Evolutionary conservation across 2,113 vertebrate species (phyloP).

Genomic region (Odontophorus gujanensis): DNA sequence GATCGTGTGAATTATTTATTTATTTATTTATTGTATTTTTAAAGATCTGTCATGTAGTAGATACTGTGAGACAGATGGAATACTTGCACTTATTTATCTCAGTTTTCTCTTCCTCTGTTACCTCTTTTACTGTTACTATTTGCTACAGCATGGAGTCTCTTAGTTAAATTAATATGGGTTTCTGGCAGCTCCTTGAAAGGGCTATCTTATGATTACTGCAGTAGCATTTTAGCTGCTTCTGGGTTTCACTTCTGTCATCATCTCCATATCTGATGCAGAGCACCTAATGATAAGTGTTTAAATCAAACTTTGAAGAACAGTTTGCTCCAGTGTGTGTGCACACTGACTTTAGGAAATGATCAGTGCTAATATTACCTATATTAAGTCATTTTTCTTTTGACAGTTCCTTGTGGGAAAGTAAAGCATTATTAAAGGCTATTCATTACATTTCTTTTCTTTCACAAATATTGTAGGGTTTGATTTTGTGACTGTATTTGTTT

Average conservation of each 20-base stretch:
- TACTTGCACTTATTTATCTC: slow-evolving; percentile 13
- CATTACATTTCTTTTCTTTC: background rate
- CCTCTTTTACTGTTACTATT: background rate
- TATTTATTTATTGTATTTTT: background rate
- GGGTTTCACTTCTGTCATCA: slow-evolving; percentile 36
- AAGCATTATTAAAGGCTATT: background rate
- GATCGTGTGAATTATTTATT: background rate
- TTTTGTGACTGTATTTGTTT: background rate
- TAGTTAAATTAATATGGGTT: slow-evolving; percentile 18
- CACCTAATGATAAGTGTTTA: slow-evolving; percentile 17
- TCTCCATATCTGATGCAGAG: background rate
- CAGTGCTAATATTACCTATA: background rate
- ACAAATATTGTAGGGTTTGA: background rate
- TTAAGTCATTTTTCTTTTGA: background rate
- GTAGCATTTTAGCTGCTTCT: slow-evolving; percentile 21
- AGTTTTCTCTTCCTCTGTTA: background rate
- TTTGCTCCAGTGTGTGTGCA: background rate
- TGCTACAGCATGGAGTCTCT: background rate
- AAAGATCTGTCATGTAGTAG: background rate
- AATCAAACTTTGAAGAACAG: background rate
- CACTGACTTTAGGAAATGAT: background rate
- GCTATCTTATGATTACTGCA: slow-evolving; percentile 45
- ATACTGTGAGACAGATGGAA: background rate
- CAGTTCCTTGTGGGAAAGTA: background rate
- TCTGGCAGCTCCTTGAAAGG: slow-evolving; percentile 40